phyloP scores from a whole-genome alignment of 2,113 vertebrate genomes.

The Boulengeromyrus knoepffleri region DNA sequence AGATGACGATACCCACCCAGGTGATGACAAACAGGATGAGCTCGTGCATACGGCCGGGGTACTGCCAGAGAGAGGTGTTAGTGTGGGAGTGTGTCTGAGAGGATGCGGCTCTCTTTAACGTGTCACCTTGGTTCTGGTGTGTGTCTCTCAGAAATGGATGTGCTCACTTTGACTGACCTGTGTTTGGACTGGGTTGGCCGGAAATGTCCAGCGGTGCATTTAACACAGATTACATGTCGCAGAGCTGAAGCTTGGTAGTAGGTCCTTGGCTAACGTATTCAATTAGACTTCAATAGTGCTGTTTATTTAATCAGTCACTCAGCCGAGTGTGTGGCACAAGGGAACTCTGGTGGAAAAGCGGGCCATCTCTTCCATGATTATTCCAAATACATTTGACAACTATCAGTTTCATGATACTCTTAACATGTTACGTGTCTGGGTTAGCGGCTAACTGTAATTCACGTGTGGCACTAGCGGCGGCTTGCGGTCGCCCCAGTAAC shows the following conservation, averaged over 20 bases:
- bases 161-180: not conserved
- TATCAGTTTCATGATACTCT: not conserved
- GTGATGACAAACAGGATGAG: constrained; percentile 89
- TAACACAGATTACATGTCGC: not conserved
- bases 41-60: constrained; percentile 77
- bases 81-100: constrained; percentile 83
- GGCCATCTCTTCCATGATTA: not conserved
- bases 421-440: not conserved
- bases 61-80: constrained; percentile 48
- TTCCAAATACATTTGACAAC: not conserved
- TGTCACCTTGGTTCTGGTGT: not conserved
- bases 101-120: constrained; percentile 61
- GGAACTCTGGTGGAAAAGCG: not conserved
- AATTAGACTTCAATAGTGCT: not conserved
- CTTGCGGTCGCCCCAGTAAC: constrained; percentile 23
- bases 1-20: constrained; percentile 91
- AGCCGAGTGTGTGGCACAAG: not conserved
- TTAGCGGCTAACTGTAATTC: not conserved
- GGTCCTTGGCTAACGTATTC: not conserved
- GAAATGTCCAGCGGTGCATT: not conserved
- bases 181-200: not conserved
- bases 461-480: not conserved
- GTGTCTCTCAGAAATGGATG: not conserved
- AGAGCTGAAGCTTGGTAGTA: not conserved
- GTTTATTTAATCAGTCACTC: not conserved